A percentile compares a stretch with the other conserved stretches of the same genome.
Evolutionary conservation across 2,797 vertebrate genomes (phyloP).

Genomic region (Gobio occitaniae): DNA sequence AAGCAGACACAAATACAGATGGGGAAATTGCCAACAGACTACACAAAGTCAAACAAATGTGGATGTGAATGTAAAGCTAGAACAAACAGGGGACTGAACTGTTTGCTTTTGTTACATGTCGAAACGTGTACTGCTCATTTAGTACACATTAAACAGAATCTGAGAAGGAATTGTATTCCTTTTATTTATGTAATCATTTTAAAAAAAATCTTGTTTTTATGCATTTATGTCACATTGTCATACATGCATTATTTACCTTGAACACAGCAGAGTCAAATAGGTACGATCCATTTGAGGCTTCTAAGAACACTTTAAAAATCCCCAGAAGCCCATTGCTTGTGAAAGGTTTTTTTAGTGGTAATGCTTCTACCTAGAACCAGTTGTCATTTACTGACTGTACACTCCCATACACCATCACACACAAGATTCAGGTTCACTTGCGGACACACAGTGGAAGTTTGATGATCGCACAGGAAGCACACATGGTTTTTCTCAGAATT

Average conservation of each 20-base stretch:
- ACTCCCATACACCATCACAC: not conserved
- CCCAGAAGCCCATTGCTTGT: not conserved
- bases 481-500: not conserved
- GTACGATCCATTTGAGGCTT: not conserved
- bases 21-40: not conserved
- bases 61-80: not conserved
- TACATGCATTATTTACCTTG: slow-evolving; percentile 8
- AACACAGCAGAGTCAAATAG: not conserved
- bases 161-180: not conserved
- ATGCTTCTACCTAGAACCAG: not conserved
- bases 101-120: not conserved
- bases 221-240: not conserved
- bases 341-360: slow-evolving; percentile 4
- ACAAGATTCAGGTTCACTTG: not conserved
- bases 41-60: slow-evolving; percentile 4
- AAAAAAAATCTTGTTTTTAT: not conserved
- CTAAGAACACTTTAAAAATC: not conserved
- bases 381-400: not conserved
- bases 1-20: not conserved
- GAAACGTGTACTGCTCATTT: not conserved
- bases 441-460: not conserved
- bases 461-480: not conserved
- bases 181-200: not conserved
- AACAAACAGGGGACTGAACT: slow-evolving; percentile 2
- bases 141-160: slow-evolving; percentile 6